Evolutionary conservation across 2,113 vertebrate species (phyloP), one percentile per base, ranked within the genome.

Genomic region (Gopherus flavomarginatus): DNA sequence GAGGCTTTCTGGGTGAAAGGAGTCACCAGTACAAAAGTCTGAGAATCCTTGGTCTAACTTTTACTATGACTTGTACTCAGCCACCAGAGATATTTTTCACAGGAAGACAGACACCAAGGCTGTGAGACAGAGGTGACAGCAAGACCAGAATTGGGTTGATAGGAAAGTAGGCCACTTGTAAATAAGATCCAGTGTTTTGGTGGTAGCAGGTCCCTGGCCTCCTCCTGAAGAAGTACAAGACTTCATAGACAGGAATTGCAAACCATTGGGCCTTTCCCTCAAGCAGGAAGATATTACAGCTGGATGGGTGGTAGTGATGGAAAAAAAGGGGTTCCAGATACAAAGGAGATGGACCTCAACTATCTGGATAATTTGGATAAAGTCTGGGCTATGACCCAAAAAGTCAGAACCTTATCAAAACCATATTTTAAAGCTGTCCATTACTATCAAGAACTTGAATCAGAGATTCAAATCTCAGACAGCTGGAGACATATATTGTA

Each of bases 261-360:
- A 75, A 85, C 26, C 6, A 14, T 0, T 1, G 8, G 11, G 1
- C 31, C 1, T 79, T 79, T n/a, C 5, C 11, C 22, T 29, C 31
- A 35, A 14, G 56, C 56, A 27, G 56, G 27, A 17, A 92, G 17
- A 62, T 9, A 21, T 5, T 5, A 8, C 10, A 22, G 44, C 2
- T 31, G 83, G 77, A 47, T 6, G 47, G n/a, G 42, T 0, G 11
- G 65, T 24, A 87, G 72, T 12, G 22, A 31, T 1, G 83, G 21
- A 59, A 9, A 29, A 16, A 29, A 82, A 27, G 65, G 69, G 89
- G 54, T 88, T 31, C 13, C 86, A 72, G 94, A 80, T 0, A 69
- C 38, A 27, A 93, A 19, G 6, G 88, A 31, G 2, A 2, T 3
- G 5, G 56, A 86, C 62, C 26, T 90, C 17, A 57, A 83, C 92